phyloP scores from a whole-genome alignment of 2,888 invertebrate genomes.

The Polymixis flavicincta region DNA sequence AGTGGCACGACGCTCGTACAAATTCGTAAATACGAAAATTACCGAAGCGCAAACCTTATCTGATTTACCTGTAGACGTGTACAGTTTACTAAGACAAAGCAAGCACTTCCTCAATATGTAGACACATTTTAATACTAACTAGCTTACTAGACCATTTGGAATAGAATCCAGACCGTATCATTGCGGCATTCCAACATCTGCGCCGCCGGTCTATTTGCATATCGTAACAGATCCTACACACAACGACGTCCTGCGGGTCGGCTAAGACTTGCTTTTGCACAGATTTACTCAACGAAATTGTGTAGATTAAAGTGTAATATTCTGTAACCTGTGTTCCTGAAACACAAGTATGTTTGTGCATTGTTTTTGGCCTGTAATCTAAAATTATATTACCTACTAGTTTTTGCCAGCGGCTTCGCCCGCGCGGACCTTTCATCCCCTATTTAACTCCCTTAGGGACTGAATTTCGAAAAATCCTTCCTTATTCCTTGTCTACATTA shows the following conservation, averaged over 20 bases:
- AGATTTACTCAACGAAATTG: conserved; percentile 21
- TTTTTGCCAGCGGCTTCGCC: no score
- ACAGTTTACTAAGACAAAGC: neutral
- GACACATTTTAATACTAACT: conserved; percentile 53
- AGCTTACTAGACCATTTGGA: conserved; percentile 50
- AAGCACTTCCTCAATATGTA: conserved; percentile 36
- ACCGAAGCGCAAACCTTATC: neutral
- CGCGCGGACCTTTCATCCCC: no score
- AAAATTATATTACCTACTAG: no score
- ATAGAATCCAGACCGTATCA: conserved; percentile 66
- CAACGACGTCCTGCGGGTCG: conserved; percentile 13
- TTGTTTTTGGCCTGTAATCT: neutral
- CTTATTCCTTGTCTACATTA: no score
- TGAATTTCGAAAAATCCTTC: no score
- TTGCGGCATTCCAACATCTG: conserved; percentile 67
- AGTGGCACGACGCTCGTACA: neutral
- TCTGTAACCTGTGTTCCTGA: neutral
- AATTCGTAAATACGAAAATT: neutral
- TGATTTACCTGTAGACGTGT: neutral
- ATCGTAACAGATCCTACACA: conserved; percentile 57
- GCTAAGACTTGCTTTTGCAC: conserved; percentile 11
- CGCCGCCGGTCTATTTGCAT: conserved; percentile 66
- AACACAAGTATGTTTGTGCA: neutral
- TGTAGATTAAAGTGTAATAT: conserved; percentile 2
- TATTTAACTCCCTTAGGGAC: no score